Percentiles rank a stretch among this genome's conserved stretches.
Conservation (phyloP, 2,888 invertebrate species). For the Epistrophella euchroma region DNA sequence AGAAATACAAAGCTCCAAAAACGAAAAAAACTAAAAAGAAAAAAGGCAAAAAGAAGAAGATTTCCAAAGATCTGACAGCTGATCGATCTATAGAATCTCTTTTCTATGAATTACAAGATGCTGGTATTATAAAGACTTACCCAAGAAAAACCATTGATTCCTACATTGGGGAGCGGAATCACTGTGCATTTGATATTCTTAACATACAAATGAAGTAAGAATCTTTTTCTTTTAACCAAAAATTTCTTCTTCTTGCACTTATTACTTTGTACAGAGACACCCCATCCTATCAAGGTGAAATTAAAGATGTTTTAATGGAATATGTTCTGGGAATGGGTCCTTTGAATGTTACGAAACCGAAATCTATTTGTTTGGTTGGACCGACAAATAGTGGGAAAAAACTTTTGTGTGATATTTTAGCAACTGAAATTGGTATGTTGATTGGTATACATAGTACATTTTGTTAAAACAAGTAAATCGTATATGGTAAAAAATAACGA, state of each 20-base stretch:
- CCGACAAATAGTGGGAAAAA: slow-evolving; percentile 88
- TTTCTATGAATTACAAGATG: slow-evolving; percentile 86
- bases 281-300: slow-evolving; percentile 85
- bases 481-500: too few species aligned
- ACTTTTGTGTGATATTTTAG: slow-evolving; percentile 88
- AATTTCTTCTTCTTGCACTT: not conserved
- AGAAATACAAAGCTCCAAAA: slow-evolving; percentile 79
- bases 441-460: not conserved
- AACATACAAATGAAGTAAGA: slow-evolving; percentile 52
- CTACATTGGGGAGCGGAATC: slow-evolving; percentile 88
- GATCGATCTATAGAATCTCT: slow-evolving; percentile 87
- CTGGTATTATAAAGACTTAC: slow-evolving; percentile 86
- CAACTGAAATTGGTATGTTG: slow-evolving; percentile 85
- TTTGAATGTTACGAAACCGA: slow-evolving; percentile 83
- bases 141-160: slow-evolving; percentile 85
- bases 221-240: not conserved
- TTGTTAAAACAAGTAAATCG: too few species aligned
- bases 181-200: slow-evolving; percentile 84
- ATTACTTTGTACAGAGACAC: slow-evolving; percentile 78
- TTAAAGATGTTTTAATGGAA: slow-evolving; percentile 85
- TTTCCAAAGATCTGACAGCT: slow-evolving; percentile 86
- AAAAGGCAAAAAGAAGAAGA: slow-evolving; percentile 83
- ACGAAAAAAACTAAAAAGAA: slow-evolving; percentile 77
- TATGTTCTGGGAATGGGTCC: slow-evolving; percentile 83
- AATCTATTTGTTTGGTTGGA: slow-evolving; percentile 88